phyloP scores from a whole-genome alignment of 2,113 vertebrate genomes.

The Machaerirhynchus nigripectus region DNA sequence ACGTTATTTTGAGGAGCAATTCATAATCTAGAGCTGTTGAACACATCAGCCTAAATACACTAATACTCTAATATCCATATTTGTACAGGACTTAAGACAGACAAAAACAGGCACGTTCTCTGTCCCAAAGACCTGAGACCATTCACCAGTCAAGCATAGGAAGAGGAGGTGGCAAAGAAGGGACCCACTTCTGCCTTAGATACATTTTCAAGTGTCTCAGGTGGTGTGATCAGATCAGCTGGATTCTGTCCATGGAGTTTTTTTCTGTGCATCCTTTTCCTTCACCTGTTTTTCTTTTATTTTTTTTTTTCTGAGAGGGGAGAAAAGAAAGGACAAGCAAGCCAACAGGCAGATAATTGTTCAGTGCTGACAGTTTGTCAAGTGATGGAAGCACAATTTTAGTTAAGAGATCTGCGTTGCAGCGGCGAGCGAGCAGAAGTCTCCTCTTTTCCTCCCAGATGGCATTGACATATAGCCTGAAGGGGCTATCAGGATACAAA shows the following conservation, averaged over 20 bases:
- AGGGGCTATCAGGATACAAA: conserved; percentile 56
- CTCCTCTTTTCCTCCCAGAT: conserved; percentile 46
- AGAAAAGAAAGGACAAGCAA: background rate
- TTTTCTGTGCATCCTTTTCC: background rate
- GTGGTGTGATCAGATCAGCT: background rate
- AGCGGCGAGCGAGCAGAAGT: background rate
- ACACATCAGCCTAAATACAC: conserved; percentile 21
- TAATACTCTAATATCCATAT: conserved; percentile 16
- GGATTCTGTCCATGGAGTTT: background rate
- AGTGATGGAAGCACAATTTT: conserved; percentile 17
- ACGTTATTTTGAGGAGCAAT: conserved; percentile 44
- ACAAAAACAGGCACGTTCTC: background rate
- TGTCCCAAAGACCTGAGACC: background rate
- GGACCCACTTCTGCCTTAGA: background rate
- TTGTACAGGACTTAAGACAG: conserved; percentile 28
- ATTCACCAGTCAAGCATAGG: background rate
- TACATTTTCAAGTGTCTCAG: background rate
- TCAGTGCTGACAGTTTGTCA: conserved; percentile 41
- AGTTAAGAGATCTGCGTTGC: background rate
- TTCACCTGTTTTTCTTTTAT: background rate
- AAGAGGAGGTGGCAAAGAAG: background rate
- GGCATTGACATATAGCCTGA: conserved; percentile 51
- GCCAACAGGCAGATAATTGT: conserved; percentile 20
- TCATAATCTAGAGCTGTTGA: conserved; percentile 32
- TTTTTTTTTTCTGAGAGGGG: background rate